Evolutionary conservation across 2,888 invertebrate species (phyloP).

Genomic region (Penaeus monodon): DNA sequence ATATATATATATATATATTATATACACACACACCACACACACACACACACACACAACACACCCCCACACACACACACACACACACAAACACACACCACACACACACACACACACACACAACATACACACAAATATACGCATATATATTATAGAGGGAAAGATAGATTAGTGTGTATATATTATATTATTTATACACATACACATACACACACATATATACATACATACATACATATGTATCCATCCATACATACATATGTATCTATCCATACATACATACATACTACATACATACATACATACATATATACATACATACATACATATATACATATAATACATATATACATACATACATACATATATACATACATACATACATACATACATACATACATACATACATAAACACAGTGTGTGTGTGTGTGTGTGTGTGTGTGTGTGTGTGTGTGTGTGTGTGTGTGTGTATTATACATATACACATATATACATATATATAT

Average conservation of each 20-base stretch:
- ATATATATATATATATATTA: slow-evolving; percentile 9
- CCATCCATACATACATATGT: not conserved
- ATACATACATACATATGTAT: not conserved
- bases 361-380: not conserved
- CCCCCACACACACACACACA: not conserved
- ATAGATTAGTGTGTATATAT: too few species aligned
- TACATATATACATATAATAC: not conserved
- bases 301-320: slow-evolving; percentile 8
- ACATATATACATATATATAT: too few species aligned
- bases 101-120: not conserved
- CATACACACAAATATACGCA: too few species aligned
- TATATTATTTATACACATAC: not conserved
- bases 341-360: not conserved
- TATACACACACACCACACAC: not conserved
- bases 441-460: too few species aligned
- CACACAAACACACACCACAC: too few species aligned
- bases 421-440: not conserved
- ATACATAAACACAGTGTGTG: too few species aligned
- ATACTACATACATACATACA: not conserved
- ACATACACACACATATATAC: not conserved
- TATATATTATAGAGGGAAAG: too few species aligned
- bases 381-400: not conserved
- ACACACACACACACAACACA: not conserved
- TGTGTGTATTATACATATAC: too few species aligned
- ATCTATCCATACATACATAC: not conserved